A percentile compares a stretch with the other conserved stretches of the same genome.
Evolutionary conservation across 64 coral and sea anemone genomes (phyloP).

Genomic region (Pocillopora verrucosa): DNA sequence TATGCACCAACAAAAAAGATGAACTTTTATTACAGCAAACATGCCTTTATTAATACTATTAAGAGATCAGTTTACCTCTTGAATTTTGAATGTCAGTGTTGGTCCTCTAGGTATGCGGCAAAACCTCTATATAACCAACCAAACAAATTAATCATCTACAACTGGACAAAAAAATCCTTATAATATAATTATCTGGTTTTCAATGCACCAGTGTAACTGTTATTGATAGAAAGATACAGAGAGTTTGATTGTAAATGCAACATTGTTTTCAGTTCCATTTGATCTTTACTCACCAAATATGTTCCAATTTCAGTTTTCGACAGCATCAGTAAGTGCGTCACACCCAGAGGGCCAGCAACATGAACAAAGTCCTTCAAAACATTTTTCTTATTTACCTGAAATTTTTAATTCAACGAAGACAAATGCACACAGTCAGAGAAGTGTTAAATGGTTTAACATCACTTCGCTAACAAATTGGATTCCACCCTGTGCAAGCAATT

Average conservation of each 20-base stretch:
- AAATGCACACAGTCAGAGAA: too few relatives aligned
- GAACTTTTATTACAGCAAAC: too few relatives aligned
- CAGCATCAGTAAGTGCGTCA: conserved; percentile 91
- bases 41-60: too few relatives aligned
- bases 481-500: too few relatives aligned
- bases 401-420: not conserved
- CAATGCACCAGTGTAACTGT: too few relatives aligned
- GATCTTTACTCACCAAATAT: conserved; percentile 72
- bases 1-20: too few relatives aligned
- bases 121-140: conserved; percentile 66
- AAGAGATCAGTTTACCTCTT: conserved; percentile 44
- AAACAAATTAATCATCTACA: not conserved
- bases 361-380: conserved; percentile 97
- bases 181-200: not conserved
- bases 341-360: conserved; percentile 90
- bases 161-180: not conserved
- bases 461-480: too few relatives aligned
- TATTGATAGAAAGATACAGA: too few relatives aligned
- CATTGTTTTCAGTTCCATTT: too few relatives aligned
- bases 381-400: conserved; percentile 91
- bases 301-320: conserved; percentile 94
- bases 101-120: conserved; percentile 84
- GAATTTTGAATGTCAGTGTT: conserved; percentile 89
- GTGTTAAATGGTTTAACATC: too few relatives aligned
- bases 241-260: too few relatives aligned